These are phyloP conservation scores for Cartodere bifasciata DNA, from an alignment of 2,888 invertebrate species.

Conservation along the genomic window DNA sequence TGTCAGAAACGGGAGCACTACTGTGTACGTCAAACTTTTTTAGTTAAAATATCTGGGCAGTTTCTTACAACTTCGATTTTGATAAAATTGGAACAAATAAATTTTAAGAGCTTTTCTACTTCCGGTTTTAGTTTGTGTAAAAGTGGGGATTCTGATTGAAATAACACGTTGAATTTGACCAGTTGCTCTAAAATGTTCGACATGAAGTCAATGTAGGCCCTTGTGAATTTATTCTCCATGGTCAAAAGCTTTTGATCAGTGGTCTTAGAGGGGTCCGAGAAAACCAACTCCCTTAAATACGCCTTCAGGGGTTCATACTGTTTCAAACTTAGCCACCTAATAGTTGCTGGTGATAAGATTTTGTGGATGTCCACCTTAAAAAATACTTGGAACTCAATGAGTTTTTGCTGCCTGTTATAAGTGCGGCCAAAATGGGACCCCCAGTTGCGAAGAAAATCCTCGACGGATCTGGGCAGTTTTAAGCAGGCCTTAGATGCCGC, in stretches of 20 bases:
- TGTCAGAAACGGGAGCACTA: conserved; percentile 4
- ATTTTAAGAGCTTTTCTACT: conserved; percentile 15
- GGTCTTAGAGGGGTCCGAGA: conserved; percentile 19
- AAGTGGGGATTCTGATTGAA: conserved; percentile 17
- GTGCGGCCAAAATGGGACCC: conserved; percentile 1
- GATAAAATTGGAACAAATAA: conserved; percentile 12
- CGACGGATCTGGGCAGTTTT: conserved; percentile 2
- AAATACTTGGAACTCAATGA: not conserved
- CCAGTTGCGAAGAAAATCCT: conserved; percentile 1
- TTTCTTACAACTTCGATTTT: conserved; percentile 6
- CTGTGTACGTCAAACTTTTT: conserved; percentile 8
- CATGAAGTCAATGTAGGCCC: conserved; percentile 21
- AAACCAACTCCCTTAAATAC: conserved; percentile 20
- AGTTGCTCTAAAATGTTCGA: conserved; percentile 17
- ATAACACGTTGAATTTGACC: conserved; percentile 18
- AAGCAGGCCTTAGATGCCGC: conserved; percentile 2
- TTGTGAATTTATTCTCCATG: conserved; percentile 20
- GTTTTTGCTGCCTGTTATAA: not conserved
- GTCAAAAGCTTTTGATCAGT: conserved; percentile 15
- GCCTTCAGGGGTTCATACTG: conserved; percentile 23
- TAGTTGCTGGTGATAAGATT: conserved; percentile 13
- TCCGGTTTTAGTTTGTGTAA: conserved; percentile 15
- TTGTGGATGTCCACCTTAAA: conserved; percentile 18
- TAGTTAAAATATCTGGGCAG: conserved; percentile 8
- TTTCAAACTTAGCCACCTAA: conserved; percentile 21